Evolutionary conservation across 2,888 invertebrate genomes (phyloP), one percentile per base, ranked within the genome.

Genomic region (Brenthis ino): DNA sequence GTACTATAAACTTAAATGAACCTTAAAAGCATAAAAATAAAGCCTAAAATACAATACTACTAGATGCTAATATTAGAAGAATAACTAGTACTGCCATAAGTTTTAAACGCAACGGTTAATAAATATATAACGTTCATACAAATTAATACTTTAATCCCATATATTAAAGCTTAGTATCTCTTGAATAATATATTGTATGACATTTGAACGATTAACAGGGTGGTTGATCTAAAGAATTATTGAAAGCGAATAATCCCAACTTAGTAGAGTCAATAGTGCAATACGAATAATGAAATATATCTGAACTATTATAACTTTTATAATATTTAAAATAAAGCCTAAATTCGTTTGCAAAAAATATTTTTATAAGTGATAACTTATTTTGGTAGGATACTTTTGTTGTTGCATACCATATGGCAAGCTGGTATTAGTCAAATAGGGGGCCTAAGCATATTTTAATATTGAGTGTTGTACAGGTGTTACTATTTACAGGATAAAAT

Each of bases 401-500:
- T 91, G 88, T 90, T 84, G 79, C 75, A 78, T 80, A 88, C 88
- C 92, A 91, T 91, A 92, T 91, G 92, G 87, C 83, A 80, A 75
- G 77, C 80, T 79, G 81, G 85, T 85, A 87, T 89, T 89, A 87
- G 85, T 80, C 72, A 80, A 77, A 78, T 80, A 80, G 80, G 79
- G 81, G 83, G 78, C 82, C 77, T 84, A 86, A 90, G 84, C 87
- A 89, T 87, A 89, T 88, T 90, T 86, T 88, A 86, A 86, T 87
- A 82, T 77, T 73, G 77, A 74, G 73, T 75, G 70, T 70, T 64
- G 66, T 56, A 66, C 89, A 88, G 88, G 89, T 91, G 87, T 68
- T 71, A 73, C 76, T 76, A 77, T 82, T 77, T 79, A 74, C 57
- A 72, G 75, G 75, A 78, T 82, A 77, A 43, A 77, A 28, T 57